Evolutionary conservation across 2,113 vertebrate species (phyloP).

Genomic region (Pollimyrus isidori): DNA sequence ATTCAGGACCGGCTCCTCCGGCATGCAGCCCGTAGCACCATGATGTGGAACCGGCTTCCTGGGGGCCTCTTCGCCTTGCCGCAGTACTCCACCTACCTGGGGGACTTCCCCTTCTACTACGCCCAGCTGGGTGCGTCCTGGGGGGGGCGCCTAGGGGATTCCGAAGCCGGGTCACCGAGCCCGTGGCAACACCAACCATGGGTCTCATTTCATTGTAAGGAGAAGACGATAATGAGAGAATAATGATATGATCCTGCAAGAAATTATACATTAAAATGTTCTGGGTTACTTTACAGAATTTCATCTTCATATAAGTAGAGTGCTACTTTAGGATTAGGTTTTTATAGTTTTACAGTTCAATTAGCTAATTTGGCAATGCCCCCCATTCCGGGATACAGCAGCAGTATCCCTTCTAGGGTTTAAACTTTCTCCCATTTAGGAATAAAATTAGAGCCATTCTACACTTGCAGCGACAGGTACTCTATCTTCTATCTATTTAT

Average conservation of each 20-base stretch:
- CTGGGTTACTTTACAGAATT: not conserved
- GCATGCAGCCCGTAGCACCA: constrained; percentile 82
- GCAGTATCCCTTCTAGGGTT: not conserved
- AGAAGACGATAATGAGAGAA: not conserved
- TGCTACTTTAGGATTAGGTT: not conserved
- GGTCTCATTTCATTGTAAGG: not conserved
- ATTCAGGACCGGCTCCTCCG: constrained; percentile 95
- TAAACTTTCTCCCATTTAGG: not conserved
- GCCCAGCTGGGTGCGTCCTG: constrained; percentile 82
- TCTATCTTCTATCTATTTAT: not conserved
- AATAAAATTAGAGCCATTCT: not conserved
- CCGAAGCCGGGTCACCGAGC: not conserved
- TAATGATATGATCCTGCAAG: not conserved
- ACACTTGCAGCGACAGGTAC: not conserved
- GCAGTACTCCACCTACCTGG: constrained; percentile 91
- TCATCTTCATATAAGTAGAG: not conserved
- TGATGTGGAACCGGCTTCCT: constrained; percentile 97
- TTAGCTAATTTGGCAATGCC: not conserved
- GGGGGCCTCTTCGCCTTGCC: constrained; percentile 91
- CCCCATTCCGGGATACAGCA: not conserved
- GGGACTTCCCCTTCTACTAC: constrained; percentile 97
- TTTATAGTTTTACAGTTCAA: not conserved
- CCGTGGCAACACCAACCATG: not conserved
- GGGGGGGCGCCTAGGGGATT: not conserved
- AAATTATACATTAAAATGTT: not conserved